Evolutionary conservation across 2,797 vertebrate genomes (phyloP).

Genomic region (Chanos chanos): DNA sequence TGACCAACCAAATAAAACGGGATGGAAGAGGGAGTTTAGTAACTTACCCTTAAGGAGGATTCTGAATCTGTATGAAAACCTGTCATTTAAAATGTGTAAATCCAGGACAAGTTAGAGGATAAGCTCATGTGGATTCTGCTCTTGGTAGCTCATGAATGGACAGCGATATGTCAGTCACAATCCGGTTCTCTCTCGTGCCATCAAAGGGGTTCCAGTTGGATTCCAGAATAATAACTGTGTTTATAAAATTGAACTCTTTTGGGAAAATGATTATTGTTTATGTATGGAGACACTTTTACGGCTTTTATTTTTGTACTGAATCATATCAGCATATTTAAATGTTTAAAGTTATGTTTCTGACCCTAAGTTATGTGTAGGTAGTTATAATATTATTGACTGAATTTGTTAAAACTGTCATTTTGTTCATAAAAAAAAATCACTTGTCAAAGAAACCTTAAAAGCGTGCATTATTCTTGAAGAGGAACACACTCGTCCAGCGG

Average conservation of each 20-base stretch:
- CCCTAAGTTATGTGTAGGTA: conserved; percentile 79
- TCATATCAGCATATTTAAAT: conserved; percentile 79
- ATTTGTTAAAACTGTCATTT: conserved; percentile 60
- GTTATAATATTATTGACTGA: conserved; percentile 72
- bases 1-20: too few relatives aligned
- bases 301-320: conserved; percentile 81
- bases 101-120: too few relatives aligned
- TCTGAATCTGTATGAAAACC: too few relatives aligned
- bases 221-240: conserved; percentile 58
- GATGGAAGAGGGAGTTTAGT: too few relatives aligned
- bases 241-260: too few relatives aligned
- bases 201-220: conserved; percentile 40
- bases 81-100: too few relatives aligned
- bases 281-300: conserved; percentile 62
- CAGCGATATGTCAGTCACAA: too few relatives aligned
- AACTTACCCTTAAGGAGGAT: too few relatives aligned
- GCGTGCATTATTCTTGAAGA: background rate
- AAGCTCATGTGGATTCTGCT: conserved; percentile 19
- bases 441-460: conserved; percentile 37
- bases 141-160: conserved; percentile 35
- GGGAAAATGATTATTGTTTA: too few relatives aligned
- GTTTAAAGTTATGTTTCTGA: conserved; percentile 74
- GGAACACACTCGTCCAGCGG: too few relatives aligned
- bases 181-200: too few relatives aligned
- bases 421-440: conserved; percentile 56